Base-by-base conservation (phyloP, 2,888 invertebrate species). In the Carcina quercana region DNA sequence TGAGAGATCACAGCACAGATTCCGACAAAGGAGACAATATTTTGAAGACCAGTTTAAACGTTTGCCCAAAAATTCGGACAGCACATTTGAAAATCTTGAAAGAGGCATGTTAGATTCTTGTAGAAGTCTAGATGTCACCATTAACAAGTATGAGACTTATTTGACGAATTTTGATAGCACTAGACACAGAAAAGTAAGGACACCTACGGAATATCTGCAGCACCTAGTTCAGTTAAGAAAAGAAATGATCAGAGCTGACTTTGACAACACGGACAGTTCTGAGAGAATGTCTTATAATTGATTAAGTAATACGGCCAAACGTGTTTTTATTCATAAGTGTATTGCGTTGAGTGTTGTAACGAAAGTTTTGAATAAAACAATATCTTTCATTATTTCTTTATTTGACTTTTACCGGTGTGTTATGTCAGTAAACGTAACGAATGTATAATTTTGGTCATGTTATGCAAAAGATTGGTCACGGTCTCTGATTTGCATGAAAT, bases 131-230 rank as follows among this genome's bases (percentile, higher is more conserved):
- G 76, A 80, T 36, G 45, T 44, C 0, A 58, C 71, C 2, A 68
- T 64, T 0, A 55, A 58, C 34, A 64, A 54, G 34, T 82, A 80
- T 41, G 67, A 75, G 29, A 49, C 45, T 29, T 76, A 75, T 51
- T 43, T 76, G 13, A 28, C 43, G 13, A 50, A 47, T 33, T 57
- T 51, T 36, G 50, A 46, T 32, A 47, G 43, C n/a, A 39, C 20
- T 45, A 12, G 3, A 30, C 29, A 8, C n/a, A 11, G 24, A 50
- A 48, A 14, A 29, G 15, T 33, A n/a, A 52, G 64, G 12, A 68
- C 64, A 5, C 88, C 88, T 1, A 87, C 85, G 32, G 83, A 86
- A 38, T 88, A 87, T 64, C 58, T 88, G 35, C 83, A 80, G 44
- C 86, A 88, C 57, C 70, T 89, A 39, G 85, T 87, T 7, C 69